A percentile compares a stretch with the other conserved stretches of the same genome.
Evolutionary conservation across 2,113 vertebrate species (phyloP).

Genomic region (Petroica traversi): DNA sequence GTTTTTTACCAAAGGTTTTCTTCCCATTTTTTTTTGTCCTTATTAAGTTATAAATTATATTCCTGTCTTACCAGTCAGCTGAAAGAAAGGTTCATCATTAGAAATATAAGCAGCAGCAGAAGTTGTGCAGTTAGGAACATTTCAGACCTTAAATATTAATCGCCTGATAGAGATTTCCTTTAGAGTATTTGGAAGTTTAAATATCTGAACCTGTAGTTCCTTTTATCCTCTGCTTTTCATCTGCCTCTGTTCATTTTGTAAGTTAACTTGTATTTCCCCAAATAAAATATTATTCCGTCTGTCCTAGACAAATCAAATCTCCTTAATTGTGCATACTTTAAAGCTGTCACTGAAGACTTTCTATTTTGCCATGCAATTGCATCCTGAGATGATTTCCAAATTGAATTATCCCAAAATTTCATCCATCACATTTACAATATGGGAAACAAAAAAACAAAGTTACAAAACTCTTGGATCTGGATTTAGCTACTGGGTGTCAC

Average conservation of each 20-base stretch:
- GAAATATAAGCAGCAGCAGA: neutral
- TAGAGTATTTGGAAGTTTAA: neutral
- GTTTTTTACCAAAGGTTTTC: neutral
- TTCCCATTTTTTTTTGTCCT: neutral
- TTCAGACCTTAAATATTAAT: neutral
- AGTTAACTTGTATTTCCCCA: neutral
- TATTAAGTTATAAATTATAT: neutral
- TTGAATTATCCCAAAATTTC: slow-evolving; percentile 46
- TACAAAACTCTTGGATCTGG: neutral
- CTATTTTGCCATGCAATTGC: slow-evolving; percentile 23
- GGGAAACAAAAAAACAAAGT: slow-evolving; percentile 33
- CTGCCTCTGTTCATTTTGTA: neutral
- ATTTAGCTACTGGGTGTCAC: neutral
- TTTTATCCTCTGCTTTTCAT: neutral
- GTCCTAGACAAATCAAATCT: neutral
- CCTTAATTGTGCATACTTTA: slow-evolving; percentile 46
- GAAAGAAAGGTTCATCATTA: neutral
- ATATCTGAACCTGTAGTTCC: neutral
- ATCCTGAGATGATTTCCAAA: slow-evolving; percentile 51
- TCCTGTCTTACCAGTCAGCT: neutral
- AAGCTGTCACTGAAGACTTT: slow-evolving; percentile 19
- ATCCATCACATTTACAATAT: slow-evolving; percentile 36
- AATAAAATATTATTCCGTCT: neutral
- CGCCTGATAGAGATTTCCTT: neutral
- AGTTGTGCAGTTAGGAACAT: neutral